Base-by-base conservation (phyloP, 2,888 invertebrate species). In the Drosophila mimetica region DNA sequence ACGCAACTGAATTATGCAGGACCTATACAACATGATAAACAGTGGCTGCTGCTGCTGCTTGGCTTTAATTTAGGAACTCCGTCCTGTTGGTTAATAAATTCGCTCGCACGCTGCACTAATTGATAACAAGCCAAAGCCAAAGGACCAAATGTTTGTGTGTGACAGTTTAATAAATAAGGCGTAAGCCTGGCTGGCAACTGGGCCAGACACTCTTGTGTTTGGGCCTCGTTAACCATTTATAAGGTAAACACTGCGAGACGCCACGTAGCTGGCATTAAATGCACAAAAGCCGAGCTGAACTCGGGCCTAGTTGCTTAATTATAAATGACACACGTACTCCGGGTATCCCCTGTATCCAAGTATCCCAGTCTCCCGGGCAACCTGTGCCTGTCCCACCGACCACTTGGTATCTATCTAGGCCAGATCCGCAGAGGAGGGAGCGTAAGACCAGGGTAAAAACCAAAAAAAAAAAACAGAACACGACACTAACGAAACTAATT, bases 401-500 rank as follows among this genome's bases (percentile, higher is more conserved):
- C 76, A 36, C 55, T 36, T 73, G 16, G 57, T 84, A 86, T 86
- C 84, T 85, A 86, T 77, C 60, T 79, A 75, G 81, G 86, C 60
- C 84, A 86, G 69, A 63, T 47, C 53, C 60, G 39, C 46, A 52
- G 13, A 30, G 42, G 32, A 41, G 22, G 48, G 46, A 36, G 50
- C 30, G 54, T 36, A 71, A 60, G 66, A 64, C 48, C 52, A 36
- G 32, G 41, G 25, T 7, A 6, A 25, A 22, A 25, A 25, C 25
- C 25, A 37, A 70, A 65, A 71, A 36, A 46, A 37, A 52, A 42
- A 50, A 39, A 44, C 59, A 71, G 55, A 55, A 70, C 71, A 79
- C 74, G 72, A 82, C 74, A 81, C 81, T 88, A 86, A 89, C 82
- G 76, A 82, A 89, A 86, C 88, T 89, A 88, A 88, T 89, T 88